phyloP scores from a whole-genome alignment of 2,888 invertebrate species.

The Metacarcinus magister region DNA sequence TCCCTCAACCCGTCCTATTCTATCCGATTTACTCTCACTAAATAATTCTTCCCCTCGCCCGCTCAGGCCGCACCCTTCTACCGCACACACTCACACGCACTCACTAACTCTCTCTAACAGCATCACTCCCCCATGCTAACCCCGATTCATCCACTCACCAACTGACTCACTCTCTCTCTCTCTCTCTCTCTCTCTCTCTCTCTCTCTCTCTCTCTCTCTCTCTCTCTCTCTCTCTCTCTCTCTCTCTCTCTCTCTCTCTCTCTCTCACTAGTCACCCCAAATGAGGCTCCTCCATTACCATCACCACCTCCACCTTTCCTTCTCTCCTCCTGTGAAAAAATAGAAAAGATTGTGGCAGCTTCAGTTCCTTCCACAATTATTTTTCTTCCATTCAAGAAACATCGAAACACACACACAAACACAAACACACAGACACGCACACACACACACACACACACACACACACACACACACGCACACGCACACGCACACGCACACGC shows the following conservation, averaged over 20 bases:
- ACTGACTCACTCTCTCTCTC: not conserved
- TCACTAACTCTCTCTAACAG: conserved; percentile 5
- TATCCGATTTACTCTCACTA: conserved; percentile 31
- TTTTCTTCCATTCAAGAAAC: too few relatives aligned
- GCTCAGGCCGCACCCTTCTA: not conserved
- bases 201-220: not conserved
- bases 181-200: not conserved
- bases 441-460: too few relatives aligned
- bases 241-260: conserved; percentile 17
- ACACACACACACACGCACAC: too few relatives aligned
- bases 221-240: conserved; percentile 18
- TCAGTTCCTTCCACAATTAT: too few relatives aligned
- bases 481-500: too few relatives aligned
- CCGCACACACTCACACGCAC: not conserved
- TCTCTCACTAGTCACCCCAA: not conserved
- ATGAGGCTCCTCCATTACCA: too few relatives aligned
- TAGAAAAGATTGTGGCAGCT: too few relatives aligned
- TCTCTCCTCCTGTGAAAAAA: too few relatives aligned
- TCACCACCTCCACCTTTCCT: too few relatives aligned
- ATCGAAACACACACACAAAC: too few relatives aligned
- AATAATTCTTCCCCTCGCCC: conserved; percentile 5
- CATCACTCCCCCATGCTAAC: not conserved
- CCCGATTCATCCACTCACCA: not conserved
- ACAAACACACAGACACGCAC: too few relatives aligned
- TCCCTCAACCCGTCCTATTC: not conserved